Conservation (phyloP, 2,797 vertebrate genomes). For the Notolepis coatsorum region DNA sequence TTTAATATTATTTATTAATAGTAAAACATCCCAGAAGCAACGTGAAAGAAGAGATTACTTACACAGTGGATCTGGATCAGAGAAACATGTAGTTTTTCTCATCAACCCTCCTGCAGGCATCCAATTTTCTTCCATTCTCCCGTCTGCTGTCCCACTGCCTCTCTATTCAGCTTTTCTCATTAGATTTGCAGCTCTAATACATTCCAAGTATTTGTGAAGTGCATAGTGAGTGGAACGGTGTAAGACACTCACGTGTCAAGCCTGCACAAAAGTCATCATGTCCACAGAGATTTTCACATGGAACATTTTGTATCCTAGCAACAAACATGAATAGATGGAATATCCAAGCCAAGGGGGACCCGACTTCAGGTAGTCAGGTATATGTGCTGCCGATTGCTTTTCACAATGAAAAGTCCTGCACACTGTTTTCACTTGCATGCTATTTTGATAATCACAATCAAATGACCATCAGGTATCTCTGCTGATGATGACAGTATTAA, state of each 20-base stretch:
- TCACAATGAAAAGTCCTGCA: conserved; percentile 40
- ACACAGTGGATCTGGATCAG: conserved; percentile 53
- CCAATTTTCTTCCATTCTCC: conserved; percentile 63
- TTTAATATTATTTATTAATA: no score
- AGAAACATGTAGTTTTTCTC: conserved; percentile 61
- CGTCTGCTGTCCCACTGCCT: conserved; percentile 36
- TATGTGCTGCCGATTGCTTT: no score
- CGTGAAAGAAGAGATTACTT: conserved; percentile 57
- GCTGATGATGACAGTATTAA: no score
- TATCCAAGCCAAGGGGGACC: conserved; percentile 47
- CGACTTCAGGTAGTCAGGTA: no score
- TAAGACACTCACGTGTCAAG: conserved; percentile 64
- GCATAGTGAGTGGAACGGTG: conserved; percentile 61
- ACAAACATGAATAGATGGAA: no score
- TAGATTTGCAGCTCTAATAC: conserved; percentile 60
- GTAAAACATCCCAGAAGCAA: conserved; percentile 45
- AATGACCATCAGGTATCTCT: no score
- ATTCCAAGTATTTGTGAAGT: conserved; percentile 74
- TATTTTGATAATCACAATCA: no score
- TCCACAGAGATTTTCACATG: conserved; percentile 59
- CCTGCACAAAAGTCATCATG: conserved; percentile 65
- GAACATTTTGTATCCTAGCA: no score
- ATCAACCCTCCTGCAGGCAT: conserved; percentile 62
- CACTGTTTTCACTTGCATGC: conserved; percentile 68
- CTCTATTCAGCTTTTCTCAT: conserved; percentile 65